Evolutionary conservation across 2,888 invertebrate genomes (phyloP), one percentile per base, ranked within the genome.

Genomic region (Macroteleia sp.): DNA sequence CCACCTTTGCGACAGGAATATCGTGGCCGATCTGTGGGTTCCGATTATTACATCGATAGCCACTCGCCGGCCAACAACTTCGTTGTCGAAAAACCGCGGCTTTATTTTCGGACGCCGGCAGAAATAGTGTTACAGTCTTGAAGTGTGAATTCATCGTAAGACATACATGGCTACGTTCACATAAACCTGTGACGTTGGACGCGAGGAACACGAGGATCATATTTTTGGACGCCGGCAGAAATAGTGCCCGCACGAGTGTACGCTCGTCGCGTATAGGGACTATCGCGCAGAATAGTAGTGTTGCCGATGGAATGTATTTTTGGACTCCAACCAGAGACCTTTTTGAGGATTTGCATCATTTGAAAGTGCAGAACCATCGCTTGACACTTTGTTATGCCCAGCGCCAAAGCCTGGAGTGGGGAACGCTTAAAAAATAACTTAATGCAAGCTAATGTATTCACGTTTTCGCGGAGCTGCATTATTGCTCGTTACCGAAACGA

Each of bases 221-320:
- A 78, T 78, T 78, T 78, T 59, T 74, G 74, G 78, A 64, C 59
- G 54, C 46, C 59, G 32, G 67, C 78, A 74, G 70, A 78, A 78
- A 78, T 78, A 73, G 77, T 36, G 57, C 16, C 44, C 42, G 70
- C 54, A 42, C 50, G 48, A 76, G 48, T 76, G 56, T 46, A 57
- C 57, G 61, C 50, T 54, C 57, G 32, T 66, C 59, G 59, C 52
- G 12, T 20, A 56, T 44, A 39, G 62, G 44, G 32, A 54, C 70
- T 19, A 57, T 76, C 48, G 34, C 50, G 41, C 20, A 42, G 52
- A 39, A 16, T 16, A 28, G 57, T 64, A 39, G 52, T 66, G 44
- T 57, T 52, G 61, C 61, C 61, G 59, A 52, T 62, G 61, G 9
- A 25, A 16, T 10, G 39, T 71, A 77, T 77, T 77, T 70, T 66